phyloP scores from a whole-genome alignment of 2,888 invertebrate genomes.

The Troglohyphantes excavatus region DNA sequence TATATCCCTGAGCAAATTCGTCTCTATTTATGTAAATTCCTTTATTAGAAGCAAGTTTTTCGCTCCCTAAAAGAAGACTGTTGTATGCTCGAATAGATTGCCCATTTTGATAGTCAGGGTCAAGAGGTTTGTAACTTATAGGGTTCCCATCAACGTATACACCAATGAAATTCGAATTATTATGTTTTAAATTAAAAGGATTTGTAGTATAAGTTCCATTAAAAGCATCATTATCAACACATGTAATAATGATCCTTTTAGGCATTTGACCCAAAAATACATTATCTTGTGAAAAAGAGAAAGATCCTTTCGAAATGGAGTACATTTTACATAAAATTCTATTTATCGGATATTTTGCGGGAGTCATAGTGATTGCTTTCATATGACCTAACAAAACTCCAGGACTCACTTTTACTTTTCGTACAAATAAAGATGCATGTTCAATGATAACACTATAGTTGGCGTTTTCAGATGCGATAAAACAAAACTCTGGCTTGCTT shows the following conservation, averaged over 20 bases:
- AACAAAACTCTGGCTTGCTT: slow-evolving; percentile 43
- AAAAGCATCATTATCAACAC: slow-evolving; percentile 20
- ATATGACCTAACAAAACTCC: slow-evolving; percentile 20
- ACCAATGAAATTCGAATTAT: slow-evolving; percentile 72
- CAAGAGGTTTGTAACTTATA: slow-evolving; percentile 37
- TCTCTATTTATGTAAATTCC: slow-evolving; percentile 79
- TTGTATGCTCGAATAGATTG: slow-evolving; percentile 79
- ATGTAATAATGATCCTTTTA: slow-evolving; percentile 22
- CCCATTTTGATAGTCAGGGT: slow-evolving; percentile 33
- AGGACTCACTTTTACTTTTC: slow-evolving; percentile 49
- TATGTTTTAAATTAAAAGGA: slow-evolving; percentile 80
- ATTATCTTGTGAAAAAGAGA: slow-evolving; percentile 29
- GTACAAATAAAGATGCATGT: slow-evolving; percentile 15
- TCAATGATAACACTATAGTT: slow-evolving; percentile 37
- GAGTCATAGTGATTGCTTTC: slow-evolving; percentile 1
- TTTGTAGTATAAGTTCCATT: slow-evolving; percentile 16
- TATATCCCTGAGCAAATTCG: slow-evolving; percentile 75
- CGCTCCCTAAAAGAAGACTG: not conserved
- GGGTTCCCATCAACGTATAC: slow-evolving; percentile 46
- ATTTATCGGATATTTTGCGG: slow-evolving; percentile 43
- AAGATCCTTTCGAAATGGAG: slow-evolving; percentile 29
- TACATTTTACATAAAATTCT: slow-evolving; percentile 46
- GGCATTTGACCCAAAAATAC: slow-evolving; percentile 29
- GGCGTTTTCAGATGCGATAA: not conserved
- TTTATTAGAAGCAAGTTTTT: no score